Evolutionary conservation across 2,888 invertebrate genomes (phyloP), one percentile per base, ranked within the genome.

Genomic region (Luperina nickerlii): DNA sequence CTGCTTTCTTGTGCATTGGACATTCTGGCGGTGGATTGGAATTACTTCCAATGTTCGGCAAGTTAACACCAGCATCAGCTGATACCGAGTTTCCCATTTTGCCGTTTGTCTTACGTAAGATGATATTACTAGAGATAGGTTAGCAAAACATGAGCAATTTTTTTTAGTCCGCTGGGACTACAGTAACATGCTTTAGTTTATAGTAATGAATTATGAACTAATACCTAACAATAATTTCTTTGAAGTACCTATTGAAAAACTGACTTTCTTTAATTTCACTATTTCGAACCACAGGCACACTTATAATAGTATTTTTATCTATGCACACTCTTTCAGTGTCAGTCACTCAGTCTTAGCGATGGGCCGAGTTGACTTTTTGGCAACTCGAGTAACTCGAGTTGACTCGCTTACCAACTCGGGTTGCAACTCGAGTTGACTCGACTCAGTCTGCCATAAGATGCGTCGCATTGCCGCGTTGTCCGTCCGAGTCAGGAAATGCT

Each of bases 1-100:
- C 85, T 2, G 91, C 88, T 92, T 98, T 97, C 85, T 98, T 97
- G 87, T 98, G 98, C 98, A 99, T 98, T 0, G 99, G 99, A 94
- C 99, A 99, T 97, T 98, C 98, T 73, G 98, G 97, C n/a, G 98
- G 98, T 62, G 98, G 98, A 81, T 90, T 93, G 2, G 85, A 90
- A 74, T 92, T 91, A 70, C 78, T 90, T 8, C 84, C 90, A 48
- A 89, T 84, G 60, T 89, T 84, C 79, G 91, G 93, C 45, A 90
- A 82, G 57, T 91, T 92, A 54, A 92, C 89, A 62, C 87, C 88
- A 76, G 94, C 92, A 71, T 96, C 95, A 62, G 96, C 96, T 80
- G 96, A 96, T 70, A 96, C 96, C 83, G 91, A 91, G 88, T 95
- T 97, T 3, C 96, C 96, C 96, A 97, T 97, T 88, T 93, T 93